These are phyloP conservation scores for Pygmarrhopalites habei DNA, from an alignment of 1,140 invertebrate species.

Conservation along the genomic window DNA sequence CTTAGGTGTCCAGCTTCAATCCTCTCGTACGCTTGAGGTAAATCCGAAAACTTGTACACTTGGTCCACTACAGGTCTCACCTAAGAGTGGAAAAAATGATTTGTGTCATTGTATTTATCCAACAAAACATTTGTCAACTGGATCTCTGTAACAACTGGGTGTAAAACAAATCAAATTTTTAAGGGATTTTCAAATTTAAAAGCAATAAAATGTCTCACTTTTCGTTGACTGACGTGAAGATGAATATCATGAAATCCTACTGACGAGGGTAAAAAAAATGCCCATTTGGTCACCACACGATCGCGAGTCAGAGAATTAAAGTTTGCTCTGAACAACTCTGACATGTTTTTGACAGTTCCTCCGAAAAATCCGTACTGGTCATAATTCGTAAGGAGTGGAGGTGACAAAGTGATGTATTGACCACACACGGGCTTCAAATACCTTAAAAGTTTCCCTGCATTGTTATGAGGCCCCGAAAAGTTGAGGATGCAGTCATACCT, in stretches of 20 bases:
- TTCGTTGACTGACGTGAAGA: not conserved
- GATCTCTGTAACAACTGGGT: conserved; percentile 1
- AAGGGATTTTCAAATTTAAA: not conserved
- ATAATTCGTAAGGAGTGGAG: conserved; percentile 70
- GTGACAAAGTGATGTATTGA: conserved; percentile 74
- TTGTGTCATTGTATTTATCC: not conserved
- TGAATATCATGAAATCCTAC: not conserved
- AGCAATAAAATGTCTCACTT: conserved; percentile 1
- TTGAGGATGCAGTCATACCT: conserved; percentile 81
- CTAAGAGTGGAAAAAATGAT: conserved; percentile 32
- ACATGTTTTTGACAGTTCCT: conserved; percentile 14
- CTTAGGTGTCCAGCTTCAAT: conserved; percentile 44
- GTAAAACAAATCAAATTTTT: not conserved
- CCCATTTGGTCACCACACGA: conserved; percentile 27
- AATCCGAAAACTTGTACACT: conserved; percentile 46
- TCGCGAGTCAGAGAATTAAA: conserved; percentile 6
- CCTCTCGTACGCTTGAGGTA: conserved; percentile 47
- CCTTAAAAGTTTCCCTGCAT: conserved; percentile 46
- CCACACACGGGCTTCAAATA: conserved; percentile 54
- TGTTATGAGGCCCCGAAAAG: conserved; percentile 63
- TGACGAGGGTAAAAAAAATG: conserved; percentile 24
- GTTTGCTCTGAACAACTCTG: conserved; percentile 3
- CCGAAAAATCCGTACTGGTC: conserved; percentile 64
- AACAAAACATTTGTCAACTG: not conserved
- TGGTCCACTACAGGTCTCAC: conserved; percentile 47